Conservation (phyloP, 53 echinoderm and acorn worm species). For the Paracentrotus lividus region DNA sequence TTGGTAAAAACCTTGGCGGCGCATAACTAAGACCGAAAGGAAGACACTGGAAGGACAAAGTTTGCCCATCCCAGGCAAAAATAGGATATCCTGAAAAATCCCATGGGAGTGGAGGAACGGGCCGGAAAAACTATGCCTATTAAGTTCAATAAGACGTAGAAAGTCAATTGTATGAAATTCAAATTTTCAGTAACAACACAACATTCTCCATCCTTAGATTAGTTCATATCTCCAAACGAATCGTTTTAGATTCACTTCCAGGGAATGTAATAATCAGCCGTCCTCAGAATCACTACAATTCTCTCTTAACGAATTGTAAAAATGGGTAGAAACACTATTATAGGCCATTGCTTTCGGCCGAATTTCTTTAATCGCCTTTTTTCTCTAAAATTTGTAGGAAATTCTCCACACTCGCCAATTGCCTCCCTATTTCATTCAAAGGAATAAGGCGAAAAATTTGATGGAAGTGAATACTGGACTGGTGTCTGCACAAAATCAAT, state of each 20-base stretch:
- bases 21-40: conserved; percentile 40
- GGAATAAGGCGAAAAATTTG: background rate
- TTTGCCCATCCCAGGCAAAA: background rate
- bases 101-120: too few species aligned
- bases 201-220: background rate
- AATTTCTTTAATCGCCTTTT: background rate
- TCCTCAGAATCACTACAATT: background rate
- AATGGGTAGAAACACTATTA: background rate
- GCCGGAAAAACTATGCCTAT: too few species aligned
- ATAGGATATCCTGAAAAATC: background rate
- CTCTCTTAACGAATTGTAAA: background rate
- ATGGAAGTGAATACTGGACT: background rate
- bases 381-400: background rate
- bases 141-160: background rate
- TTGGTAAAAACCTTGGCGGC: background rate
- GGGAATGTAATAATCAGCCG: too few species aligned
- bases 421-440: background rate
- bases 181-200: background rate
- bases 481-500: background rate
- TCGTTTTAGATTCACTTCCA: background rate
- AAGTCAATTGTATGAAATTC: background rate
- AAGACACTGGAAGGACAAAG: background rate
- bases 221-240: background rate
- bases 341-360: too few species aligned
- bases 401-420: background rate